Evolutionary conservation across 2,797 vertebrate species (phyloP), one percentile per base, ranked within the genome.

Genomic region (Mastacembelus armatus): DNA sequence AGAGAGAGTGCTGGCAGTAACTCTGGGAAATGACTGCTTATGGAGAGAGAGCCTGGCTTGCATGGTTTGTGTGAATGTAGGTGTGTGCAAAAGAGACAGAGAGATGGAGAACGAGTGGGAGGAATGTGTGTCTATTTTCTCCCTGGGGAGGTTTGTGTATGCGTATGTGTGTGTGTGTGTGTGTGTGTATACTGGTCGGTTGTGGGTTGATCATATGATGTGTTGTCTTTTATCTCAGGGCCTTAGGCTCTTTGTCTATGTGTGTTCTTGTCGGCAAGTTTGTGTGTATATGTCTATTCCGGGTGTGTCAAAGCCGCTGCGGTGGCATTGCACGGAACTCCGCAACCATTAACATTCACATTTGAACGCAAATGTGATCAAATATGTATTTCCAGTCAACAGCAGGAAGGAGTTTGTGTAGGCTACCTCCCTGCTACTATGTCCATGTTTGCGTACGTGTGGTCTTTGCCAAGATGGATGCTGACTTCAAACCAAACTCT

Each of bases 11-110:
- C 85, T 91, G 90, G 85, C 88, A 91, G 85, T 87, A 86, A 91
- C 83, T 88, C 83, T 78, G 81, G 88, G 91, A 93, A 91, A 91
- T 91, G 81, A 90, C 88, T 91, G 84, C 88, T 89, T 89, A 91
- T 86, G 51, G 75, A 85, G 86, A 63, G 81, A 76, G 77, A 77
- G 72, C 38, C 58, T 44, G 78, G 66, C 58, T 81, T 39, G 44
- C 71, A 64, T 51, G 66, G 82, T 71, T 61, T 80, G 75, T 78
- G 69, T 45, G 43, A 77, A 61, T 61, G 72, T 65, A 83, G 81
- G 83, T 72, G 65, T 81, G 78, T 80, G 50, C 64, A 58, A 65
- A 71, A 67, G 51, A 76, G 74, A 69, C 10, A 63, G 68, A 74
- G 77, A 73, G 56, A 78, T 63, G 44, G 52, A 22, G 65, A 81